phyloP scores from a whole-genome alignment of 2,797 vertebrate species.

The Vespertilio murinus region DNA sequence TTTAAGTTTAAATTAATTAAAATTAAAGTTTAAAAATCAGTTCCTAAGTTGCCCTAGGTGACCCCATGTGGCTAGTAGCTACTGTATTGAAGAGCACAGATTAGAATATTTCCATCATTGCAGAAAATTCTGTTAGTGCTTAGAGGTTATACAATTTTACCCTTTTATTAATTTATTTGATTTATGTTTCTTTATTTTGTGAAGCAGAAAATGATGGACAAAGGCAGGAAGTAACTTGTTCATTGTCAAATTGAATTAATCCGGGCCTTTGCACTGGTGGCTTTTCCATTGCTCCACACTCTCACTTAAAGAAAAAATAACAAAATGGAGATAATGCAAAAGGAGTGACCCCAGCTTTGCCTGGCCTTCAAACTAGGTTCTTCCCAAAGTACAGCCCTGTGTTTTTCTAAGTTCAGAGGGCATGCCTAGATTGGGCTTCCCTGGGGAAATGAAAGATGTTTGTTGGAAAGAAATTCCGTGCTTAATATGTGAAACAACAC shows the following conservation, averaged over 20 bases:
- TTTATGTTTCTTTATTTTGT: background rate
- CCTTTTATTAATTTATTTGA: conserved; percentile 7
- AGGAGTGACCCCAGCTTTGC: conserved; percentile 22
- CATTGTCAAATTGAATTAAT: background rate
- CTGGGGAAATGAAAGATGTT: conserved; percentile 55
- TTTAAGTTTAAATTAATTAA: conserved; percentile 34
- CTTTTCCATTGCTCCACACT: background rate
- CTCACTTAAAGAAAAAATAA: background rate
- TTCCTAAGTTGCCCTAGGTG: background rate
- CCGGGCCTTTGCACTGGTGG: background rate
- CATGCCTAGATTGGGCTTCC: conserved; percentile 30
- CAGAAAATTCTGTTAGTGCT: background rate
- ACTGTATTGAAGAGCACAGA: background rate
- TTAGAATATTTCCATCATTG: background rate
- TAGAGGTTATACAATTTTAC: background rate
- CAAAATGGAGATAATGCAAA: background rate
- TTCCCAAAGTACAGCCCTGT: background rate
- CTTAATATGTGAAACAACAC: conserved; percentile 51
- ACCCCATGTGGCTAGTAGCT: background rate
- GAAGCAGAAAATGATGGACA: conserved; percentile 21
- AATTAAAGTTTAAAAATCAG: conserved; percentile 23
- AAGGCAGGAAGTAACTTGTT: background rate
- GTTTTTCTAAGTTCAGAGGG: conserved; percentile 53
- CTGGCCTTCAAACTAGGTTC: conserved; percentile 15
- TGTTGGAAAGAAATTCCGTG: conserved; percentile 62